phyloP scores from a whole-genome alignment of 2,888 invertebrate species.

The Lutraria lutraria region DNA sequence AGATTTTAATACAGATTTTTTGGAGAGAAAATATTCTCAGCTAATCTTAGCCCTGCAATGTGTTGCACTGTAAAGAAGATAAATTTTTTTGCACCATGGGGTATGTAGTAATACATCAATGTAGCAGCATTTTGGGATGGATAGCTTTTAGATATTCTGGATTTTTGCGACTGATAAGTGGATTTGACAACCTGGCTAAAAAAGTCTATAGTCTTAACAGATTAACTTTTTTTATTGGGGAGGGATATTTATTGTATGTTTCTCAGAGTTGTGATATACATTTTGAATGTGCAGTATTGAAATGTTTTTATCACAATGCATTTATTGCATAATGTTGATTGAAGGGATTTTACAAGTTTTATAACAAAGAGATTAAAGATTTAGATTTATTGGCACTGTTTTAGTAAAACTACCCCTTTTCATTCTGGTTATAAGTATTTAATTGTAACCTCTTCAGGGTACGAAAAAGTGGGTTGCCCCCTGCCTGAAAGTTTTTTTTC shows the following conservation, averaged over 20 bases:
- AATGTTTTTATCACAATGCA: background rate
- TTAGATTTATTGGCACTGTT: background rate
- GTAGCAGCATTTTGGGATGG: slow-evolving; percentile 18
- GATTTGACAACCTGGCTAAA: slow-evolving; percentile 26
- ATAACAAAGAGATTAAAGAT: background rate
- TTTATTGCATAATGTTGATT: background rate
- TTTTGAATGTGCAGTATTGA: background rate
- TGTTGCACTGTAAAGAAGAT: background rate
- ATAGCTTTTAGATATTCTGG: slow-evolving; percentile 18
- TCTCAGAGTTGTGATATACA: background rate
- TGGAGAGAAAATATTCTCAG: slow-evolving; percentile 20
- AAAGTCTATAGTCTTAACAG: background rate
- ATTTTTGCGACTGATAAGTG: slow-evolving; percentile 22
- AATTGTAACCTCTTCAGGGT: too few species aligned
- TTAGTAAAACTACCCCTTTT: too few species aligned
- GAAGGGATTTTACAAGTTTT: background rate
- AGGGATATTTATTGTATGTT: background rate
- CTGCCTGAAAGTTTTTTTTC: too few species aligned
- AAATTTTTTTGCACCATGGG: slow-evolving; percentile 8
- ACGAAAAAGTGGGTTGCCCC: too few species aligned
- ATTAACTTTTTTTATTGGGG: background rate
- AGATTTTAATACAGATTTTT: slow-evolving; percentile 26
- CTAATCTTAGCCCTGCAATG: slow-evolving; percentile 29
- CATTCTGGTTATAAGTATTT: too few species aligned
- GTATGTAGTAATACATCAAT: background rate